phyloP scores from a whole-genome alignment of 2,113 vertebrate genomes.

The Phalacrocorax pelagicus region DNA sequence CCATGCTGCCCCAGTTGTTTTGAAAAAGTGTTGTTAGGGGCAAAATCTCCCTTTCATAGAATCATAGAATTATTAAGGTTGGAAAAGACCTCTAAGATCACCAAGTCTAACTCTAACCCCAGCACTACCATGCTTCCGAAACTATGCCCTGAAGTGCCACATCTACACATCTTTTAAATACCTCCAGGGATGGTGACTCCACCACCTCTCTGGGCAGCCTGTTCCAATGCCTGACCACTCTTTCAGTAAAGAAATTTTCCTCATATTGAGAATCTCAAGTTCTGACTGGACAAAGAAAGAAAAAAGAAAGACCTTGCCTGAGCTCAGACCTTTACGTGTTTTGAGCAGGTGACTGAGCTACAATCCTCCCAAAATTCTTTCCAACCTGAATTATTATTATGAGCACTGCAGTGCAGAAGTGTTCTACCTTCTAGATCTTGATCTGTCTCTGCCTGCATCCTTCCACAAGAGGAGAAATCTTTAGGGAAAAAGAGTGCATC shows the following conservation, averaged over 20 bases:
- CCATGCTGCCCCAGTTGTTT: not conserved
- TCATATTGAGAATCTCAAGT: no score
- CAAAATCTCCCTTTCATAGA: not conserved
- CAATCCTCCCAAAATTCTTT: not conserved
- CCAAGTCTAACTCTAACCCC: no score
- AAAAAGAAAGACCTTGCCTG: not conserved
- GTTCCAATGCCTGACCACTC: no score
- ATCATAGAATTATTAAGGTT: no score
- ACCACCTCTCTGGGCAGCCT: no score
- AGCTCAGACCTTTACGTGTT: not conserved
- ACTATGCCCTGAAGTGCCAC: no score
- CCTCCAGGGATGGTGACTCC: no score
- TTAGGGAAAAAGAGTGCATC: not conserved
- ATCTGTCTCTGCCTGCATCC: not conserved
- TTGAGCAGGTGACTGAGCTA: not conserved
- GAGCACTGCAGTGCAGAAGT: not conserved
- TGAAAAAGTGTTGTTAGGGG: not conserved
- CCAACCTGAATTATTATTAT: not conserved
- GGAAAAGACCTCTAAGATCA: no score
- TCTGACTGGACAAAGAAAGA: not conserved
- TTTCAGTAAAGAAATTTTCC: not conserved
- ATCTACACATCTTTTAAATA: no score
- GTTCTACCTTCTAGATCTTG: not conserved
- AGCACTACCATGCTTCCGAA: no score
- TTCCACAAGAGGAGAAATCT: not conserved